Conservation (phyloP, 2,888 invertebrate species). For the Ferdinandea cuprea region DNA sequence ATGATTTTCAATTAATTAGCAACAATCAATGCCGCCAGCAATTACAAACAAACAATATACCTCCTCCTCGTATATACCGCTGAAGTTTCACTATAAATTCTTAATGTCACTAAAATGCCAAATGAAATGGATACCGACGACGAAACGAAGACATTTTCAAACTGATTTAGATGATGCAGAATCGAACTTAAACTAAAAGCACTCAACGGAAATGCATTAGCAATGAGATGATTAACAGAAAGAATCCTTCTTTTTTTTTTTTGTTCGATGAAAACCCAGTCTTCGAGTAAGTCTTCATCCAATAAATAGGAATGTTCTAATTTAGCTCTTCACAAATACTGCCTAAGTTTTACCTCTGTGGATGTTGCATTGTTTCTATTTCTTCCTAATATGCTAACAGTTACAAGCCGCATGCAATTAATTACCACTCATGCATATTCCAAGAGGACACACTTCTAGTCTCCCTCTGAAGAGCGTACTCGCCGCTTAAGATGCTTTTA, state of each 20-base stretch:
- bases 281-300: no score
- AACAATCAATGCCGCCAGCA: no score
- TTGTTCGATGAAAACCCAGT: no score
- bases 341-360: no score
- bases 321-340: no score
- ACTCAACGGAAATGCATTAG: conserved; percentile 42
- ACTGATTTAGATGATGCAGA: neutral
- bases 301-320: no score
- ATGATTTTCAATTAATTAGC: no score
- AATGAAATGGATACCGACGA: neutral
- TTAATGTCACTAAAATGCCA: conserved; percentile 4
- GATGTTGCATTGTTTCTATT: conserved; percentile 10
- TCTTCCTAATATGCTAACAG: conserved; percentile 1
- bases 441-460: conserved; percentile 7
- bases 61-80: no score
- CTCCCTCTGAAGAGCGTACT: neutral
- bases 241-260: neutral
- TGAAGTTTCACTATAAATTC: conserved; percentile 8
- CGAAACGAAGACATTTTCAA: conserved; percentile 2
- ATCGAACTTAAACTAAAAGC: conserved; percentile 24
- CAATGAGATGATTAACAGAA: conserved; percentile 23
- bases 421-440: conserved; percentile 39
- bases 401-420: conserved; percentile 24
- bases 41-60: no score
- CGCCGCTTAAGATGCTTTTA: conserved; percentile 34